Percentiles rank a stretch among this genome's conserved stretches.
These are phyloP conservation scores for Ferdinandea cuprea DNA, from an alignment of 2,888 invertebrate species.

Conservation along the genomic window DNA sequence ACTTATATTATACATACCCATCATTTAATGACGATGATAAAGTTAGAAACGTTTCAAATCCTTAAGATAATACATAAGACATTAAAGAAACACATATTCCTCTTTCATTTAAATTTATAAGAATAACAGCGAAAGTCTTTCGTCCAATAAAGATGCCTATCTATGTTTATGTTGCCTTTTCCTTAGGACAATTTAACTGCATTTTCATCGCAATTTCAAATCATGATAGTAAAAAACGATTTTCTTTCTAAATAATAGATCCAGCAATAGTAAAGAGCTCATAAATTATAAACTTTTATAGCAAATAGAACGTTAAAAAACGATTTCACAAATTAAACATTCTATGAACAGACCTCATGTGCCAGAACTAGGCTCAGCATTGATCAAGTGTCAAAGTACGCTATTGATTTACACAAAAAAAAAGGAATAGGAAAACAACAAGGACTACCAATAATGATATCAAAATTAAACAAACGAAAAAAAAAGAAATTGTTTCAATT, in stretches of 20 bases:
- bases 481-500: slow-evolving; percentile 68
- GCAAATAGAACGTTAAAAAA: slow-evolving; percentile 50
- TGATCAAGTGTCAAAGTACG: slow-evolving; percentile 74
- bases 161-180: slow-evolving; percentile 32
- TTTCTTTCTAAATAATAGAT: slow-evolving; percentile 47
- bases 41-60: too few species aligned
- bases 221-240: slow-evolving; percentile 45
- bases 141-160: background rate
- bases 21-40: too few species aligned
- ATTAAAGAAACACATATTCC: too few species aligned
- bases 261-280: slow-evolving; percentile 65
- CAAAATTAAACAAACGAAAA: slow-evolving; percentile 66
- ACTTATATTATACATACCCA: too few species aligned
- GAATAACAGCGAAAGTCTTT: slow-evolving; percentile 12
- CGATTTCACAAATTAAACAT: slow-evolving; percentile 64
- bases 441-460: background rate
- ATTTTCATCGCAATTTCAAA: slow-evolving; percentile 64
- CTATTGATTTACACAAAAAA: slow-evolving; percentile 24
- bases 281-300: slow-evolving; percentile 73
- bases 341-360: slow-evolving; percentile 56
- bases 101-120: background rate
- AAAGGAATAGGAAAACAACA: background rate
- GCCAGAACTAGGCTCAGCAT: slow-evolving; percentile 61
- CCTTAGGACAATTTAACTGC: slow-evolving; percentile 48
- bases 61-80: slow-evolving; percentile 8